Evolutionary conservation across 2,797 vertebrate species (phyloP).

Genomic region (Cichlasoma orientale): DNA sequence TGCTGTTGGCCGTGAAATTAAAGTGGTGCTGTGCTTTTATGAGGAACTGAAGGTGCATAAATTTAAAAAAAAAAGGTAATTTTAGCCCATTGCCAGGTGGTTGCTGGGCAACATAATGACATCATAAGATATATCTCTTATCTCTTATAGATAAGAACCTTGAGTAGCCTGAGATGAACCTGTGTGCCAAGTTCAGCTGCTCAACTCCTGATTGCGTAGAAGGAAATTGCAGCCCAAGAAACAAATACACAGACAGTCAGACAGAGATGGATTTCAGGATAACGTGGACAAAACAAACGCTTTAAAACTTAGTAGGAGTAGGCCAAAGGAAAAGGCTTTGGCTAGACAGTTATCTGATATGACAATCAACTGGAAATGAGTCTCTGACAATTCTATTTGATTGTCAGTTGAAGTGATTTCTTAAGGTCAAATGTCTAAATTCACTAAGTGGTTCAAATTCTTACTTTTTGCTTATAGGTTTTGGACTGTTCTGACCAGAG

Average conservation of each 20-base stretch:
- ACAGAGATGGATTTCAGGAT: not conserved
- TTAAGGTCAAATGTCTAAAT: not conserved
- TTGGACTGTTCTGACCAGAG: not conserved
- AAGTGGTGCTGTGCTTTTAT: not conserved
- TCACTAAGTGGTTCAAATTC: accelerated
- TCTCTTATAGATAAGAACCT: not conserved
- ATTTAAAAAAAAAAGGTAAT: not conserved
- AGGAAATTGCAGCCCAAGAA: not conserved
- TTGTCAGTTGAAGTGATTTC: not conserved
- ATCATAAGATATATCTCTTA: not conserved
- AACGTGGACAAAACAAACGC: not conserved
- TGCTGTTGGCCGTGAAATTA: not conserved
- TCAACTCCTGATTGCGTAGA: not conserved
- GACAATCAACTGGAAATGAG: not conserved
- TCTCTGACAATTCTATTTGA: not conserved
- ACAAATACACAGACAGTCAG: not conserved
- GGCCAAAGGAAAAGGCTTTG: not conserved
- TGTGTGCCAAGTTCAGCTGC: not conserved
- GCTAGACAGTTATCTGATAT: not conserved
- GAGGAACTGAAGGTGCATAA: no score
- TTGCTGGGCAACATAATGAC: not conserved
- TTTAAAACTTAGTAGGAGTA: not conserved
- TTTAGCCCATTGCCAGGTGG: not conserved
- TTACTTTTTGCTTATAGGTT: not conserved
- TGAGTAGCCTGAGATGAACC: not conserved